phyloP scores from a whole-genome alignment of 2,113 vertebrate species.

The Chiloscyllium plagiosum region DNA sequence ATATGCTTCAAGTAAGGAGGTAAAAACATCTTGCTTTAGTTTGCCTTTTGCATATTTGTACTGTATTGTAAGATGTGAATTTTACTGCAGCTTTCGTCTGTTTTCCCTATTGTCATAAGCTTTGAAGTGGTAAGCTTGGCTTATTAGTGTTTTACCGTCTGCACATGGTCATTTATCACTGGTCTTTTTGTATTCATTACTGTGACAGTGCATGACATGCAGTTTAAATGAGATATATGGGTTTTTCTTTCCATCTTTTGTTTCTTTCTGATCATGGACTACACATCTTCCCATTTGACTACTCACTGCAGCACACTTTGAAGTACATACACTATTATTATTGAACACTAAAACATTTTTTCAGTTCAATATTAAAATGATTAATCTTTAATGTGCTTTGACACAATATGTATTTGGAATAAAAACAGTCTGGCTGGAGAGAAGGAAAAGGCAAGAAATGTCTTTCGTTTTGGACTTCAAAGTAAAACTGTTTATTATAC shows the following conservation, averaged over 20 bases:
- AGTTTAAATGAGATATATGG: conserved; percentile 33
- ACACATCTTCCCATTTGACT: conserved; percentile 6
- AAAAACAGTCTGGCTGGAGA: too few relatives aligned
- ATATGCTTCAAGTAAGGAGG: conserved; percentile 26
- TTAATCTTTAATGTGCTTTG: too few relatives aligned
- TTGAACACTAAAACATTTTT: background rate
- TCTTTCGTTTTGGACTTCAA: too few relatives aligned
- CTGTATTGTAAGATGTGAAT: background rate
- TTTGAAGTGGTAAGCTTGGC: conserved; percentile 21
- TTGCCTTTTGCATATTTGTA: conserved; percentile 32
- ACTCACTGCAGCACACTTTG: background rate
- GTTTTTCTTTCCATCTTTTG: conserved; percentile 3
- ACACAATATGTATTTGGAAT: too few relatives aligned
- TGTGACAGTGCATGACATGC: conserved; percentile 28
- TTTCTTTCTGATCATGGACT: background rate
- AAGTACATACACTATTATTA: background rate
- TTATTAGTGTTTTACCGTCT: conserved; percentile 32
- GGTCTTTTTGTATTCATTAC: background rate
- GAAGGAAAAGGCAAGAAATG: too few relatives aligned
- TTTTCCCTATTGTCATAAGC: conserved; percentile 1
- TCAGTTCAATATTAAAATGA: background rate
- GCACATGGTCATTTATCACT: conserved; percentile 32
- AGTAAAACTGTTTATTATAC: too few relatives aligned
- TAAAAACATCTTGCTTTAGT: conserved; percentile 33
- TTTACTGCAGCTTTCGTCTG: background rate